phyloP scores from a whole-genome alignment of 1,140 invertebrate genomes.

The Habropoda laboriosa region DNA sequence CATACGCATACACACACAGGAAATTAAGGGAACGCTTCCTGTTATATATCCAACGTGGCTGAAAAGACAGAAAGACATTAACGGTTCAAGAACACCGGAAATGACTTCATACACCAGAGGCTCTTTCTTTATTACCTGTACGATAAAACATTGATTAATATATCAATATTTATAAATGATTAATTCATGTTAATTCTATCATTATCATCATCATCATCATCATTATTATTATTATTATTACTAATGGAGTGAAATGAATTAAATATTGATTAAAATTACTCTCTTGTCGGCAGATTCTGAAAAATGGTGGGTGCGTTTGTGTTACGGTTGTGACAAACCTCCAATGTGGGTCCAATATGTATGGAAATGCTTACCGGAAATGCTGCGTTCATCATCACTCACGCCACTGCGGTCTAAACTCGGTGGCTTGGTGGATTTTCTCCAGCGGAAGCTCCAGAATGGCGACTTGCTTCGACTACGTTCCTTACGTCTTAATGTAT shows the following conservation, averaged over 20 bases:
- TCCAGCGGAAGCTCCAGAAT: conserved; percentile 95
- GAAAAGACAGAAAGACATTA: no score
- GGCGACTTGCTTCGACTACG: conserved; percentile 93
- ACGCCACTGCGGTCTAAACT: conserved; percentile 85
- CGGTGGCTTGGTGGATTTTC: conserved; percentile 84
- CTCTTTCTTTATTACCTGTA: neutral
- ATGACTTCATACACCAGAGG: neutral
- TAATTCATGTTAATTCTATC: neutral
- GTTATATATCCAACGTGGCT: neutral
- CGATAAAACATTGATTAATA: neutral
- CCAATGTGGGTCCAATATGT: neutral
- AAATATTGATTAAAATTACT: neutral
- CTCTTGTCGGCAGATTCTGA: neutral
- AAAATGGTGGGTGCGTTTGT: neutral
- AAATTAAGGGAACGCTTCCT: neutral
- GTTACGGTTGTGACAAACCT: neutral
- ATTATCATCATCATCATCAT: no score
- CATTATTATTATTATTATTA: no score
- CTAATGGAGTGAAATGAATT: neutral
- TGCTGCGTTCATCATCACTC: conserved; percentile 90
- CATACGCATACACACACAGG: neutral
- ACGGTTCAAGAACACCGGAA: no score
- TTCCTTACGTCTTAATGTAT: conserved; percentile 85
- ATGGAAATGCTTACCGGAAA: conserved; percentile 81
- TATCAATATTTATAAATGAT: neutral